These are phyloP conservation scores for Girardinichthys multiradiatus DNA, from an alignment of 2,113 vertebrate genomes.

Conservation along the genomic window DNA sequence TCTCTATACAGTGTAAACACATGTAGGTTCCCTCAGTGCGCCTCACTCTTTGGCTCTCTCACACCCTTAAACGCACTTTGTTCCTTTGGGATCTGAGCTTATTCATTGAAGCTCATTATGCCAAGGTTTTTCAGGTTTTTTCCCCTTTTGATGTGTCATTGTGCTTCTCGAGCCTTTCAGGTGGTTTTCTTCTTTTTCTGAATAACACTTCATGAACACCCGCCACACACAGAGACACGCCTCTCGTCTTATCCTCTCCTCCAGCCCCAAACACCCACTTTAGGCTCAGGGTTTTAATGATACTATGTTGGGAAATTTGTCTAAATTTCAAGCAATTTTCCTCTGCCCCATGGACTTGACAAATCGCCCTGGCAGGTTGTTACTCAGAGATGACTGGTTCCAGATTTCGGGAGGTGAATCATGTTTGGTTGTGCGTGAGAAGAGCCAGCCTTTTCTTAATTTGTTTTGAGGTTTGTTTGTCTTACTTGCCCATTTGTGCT, in stretches of 20 bases:
- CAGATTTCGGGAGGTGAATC: conserved; percentile 54
- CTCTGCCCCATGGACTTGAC: conserved; percentile 6
- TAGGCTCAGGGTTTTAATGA: conserved; percentile 50
- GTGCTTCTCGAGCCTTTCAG: conserved; percentile 66
- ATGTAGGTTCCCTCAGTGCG: background rate
- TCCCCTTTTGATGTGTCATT: conserved; percentile 75
- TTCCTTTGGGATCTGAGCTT: conserved; percentile 60
- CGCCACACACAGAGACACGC: conserved; percentile 15
- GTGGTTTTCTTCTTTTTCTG: conserved; percentile 59
- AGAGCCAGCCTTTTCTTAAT: conserved; percentile 52
- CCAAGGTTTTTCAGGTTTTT: conserved; percentile 64
- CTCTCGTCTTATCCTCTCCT: background rate
- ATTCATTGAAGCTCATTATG: conserved; percentile 74
- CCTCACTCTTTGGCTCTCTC: conserved; percentile 1
- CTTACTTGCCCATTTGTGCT: conserved; percentile 63
- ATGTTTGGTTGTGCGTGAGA: conserved; percentile 64
- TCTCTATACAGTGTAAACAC: background rate
- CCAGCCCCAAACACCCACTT: conserved; percentile 30
- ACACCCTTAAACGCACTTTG: conserved; percentile 56
- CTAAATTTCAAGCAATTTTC: conserved; percentile 15
- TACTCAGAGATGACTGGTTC: conserved; percentile 42
- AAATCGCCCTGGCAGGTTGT: conserved; percentile 38
- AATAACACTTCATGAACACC: conserved; percentile 48
- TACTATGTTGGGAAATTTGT: conserved; percentile 56
- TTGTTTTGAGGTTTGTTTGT: conserved; percentile 68